Evolutionary conservation across 1,140 invertebrate genomes (phyloP), one percentile per base, ranked within the genome.

Genomic region (Drosophila kepulauana): DNA sequence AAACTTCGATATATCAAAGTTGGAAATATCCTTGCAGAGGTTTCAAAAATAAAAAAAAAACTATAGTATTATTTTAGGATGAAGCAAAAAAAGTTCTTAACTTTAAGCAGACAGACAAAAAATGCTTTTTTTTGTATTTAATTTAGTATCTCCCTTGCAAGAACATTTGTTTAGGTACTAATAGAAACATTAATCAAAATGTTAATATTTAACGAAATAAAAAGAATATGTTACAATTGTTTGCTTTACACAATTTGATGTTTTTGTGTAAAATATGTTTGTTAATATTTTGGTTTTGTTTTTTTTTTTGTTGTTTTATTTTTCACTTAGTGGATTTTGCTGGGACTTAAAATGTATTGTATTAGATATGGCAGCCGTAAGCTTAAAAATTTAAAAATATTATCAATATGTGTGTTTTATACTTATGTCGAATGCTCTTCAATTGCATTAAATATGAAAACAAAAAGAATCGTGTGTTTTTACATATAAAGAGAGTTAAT

Each of bases 161-260:
- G 49, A 15, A 30, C 28, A 38, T 1, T n/a, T 28, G 16, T 28
- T 8, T n/a, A 10, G 35, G 33, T 38, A 20, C 41, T 38, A 54
- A 48, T 7, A 33, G 33, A 41, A 59, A 68, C 48, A 71, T 70
- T 71, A 13, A 49, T 46, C 20, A 63, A n/a, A 58, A 41, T 66
- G 68, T 62, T 67, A 62, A 66, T 75, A 64, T 35, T 59, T 20
- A 54, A 57, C n/a, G 35, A 87, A 87, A 87, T 78, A 88, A 87
- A 87, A 87, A 87, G 77, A 87, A 72, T 86, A 82, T 87, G 56
- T 84, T 87, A 88, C 70, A 87, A 56, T 77, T 76, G 58, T 71
- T 87, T 88, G 76, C 76, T 73, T 87, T 30, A 82, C 67, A 86
- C 84, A 82, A 52, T 58, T 35, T 28, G 51, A 16, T 57, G 76